Percentiles rank a stretch among this genome's conserved stretches.
Evolutionary conservation across 53 echinoderm and acorn worm genomes (phyloP).

Genomic region (Zoroaster sp.): DNA sequence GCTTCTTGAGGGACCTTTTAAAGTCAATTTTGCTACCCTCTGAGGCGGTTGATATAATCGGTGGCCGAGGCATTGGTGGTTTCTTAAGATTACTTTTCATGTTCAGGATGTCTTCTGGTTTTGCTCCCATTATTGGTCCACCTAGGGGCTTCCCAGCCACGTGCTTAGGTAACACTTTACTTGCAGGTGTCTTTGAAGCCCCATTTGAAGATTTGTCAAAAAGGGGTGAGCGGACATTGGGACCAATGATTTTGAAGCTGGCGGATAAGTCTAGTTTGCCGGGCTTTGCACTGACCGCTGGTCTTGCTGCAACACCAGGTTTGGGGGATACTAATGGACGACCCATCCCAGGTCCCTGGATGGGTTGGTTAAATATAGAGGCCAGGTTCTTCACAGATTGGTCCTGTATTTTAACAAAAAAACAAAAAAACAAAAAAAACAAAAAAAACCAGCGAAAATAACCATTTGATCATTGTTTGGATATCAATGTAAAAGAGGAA

Average conservation of each 20-base stretch:
- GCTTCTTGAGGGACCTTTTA: slow-evolving; percentile 20
- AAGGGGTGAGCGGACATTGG: neutral
- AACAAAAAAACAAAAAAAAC: neutral
- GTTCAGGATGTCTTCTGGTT: slow-evolving; percentile 15
- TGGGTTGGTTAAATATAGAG: slow-evolving; percentile 38
- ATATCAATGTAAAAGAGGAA: neutral
- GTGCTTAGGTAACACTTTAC: neutral
- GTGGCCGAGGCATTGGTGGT: neutral
- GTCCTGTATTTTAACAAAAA: neutral
- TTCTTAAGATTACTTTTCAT: slow-evolving; percentile 17
- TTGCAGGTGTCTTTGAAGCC: neutral
- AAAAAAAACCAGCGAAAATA: neutral
- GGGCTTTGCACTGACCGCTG: neutral
- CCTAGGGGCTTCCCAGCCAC: neutral
- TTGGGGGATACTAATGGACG: neutral
- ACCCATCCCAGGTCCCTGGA: neutral
- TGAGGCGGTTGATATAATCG: neutral
- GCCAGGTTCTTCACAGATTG: slow-evolving; percentile 43
- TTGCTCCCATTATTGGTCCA: slow-evolving; percentile 18
- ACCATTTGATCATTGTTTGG: neutral
- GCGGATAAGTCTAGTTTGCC: slow-evolving; percentile 22
- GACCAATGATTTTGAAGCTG: slow-evolving; percentile 8
- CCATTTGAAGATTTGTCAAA: slow-evolving; percentile 20
- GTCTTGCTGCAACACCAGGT: neutral
- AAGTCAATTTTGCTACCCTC: slow-evolving; percentile 16